Percentiles rank a stretch among this genome's conserved stretches.
Conservation (phyloP, 2,797 vertebrate genomes). For the Hypotaenidia okinawae region DNA sequence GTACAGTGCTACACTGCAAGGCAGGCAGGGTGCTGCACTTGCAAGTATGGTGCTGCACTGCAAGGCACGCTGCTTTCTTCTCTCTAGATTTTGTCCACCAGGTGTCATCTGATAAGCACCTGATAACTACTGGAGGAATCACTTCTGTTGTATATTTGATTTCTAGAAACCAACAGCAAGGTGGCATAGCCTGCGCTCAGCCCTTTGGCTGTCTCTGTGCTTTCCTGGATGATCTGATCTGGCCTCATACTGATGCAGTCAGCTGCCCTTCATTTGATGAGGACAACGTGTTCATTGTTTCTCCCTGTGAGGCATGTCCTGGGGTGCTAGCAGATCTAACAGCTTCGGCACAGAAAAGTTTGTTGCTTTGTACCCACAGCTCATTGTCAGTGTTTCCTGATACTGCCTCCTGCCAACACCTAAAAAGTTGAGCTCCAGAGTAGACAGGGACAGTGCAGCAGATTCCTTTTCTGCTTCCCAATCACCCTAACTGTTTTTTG, state of each 20-base stretch:
- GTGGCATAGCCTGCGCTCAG: neutral
- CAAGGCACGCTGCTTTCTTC: neutral
- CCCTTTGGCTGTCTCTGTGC: neutral
- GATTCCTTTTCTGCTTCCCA: neutral
- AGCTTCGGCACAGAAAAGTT: neutral
- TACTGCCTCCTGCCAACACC: neutral
- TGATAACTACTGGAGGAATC: neutral
- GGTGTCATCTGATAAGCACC: conserved; percentile 48
- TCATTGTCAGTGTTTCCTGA: neutral
- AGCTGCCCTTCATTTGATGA: neutral
- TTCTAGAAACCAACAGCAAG: neutral
- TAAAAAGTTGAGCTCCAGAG: neutral
- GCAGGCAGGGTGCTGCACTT: neutral
- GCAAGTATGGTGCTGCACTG: neutral
- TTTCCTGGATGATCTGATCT: neutral
- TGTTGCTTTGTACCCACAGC: neutral
- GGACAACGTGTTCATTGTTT: neutral
- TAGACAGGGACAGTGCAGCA: neutral
- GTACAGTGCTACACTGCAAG: neutral
- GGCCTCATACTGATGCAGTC: neutral
- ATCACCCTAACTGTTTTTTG: neutral
- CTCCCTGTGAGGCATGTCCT: neutral
- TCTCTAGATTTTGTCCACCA: conserved; percentile 35
- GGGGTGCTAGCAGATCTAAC: neutral
- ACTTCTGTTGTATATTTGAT: neutral